Conservation (phyloP, 2,113 vertebrate species). For the Gavialis gangeticus region DNA sequence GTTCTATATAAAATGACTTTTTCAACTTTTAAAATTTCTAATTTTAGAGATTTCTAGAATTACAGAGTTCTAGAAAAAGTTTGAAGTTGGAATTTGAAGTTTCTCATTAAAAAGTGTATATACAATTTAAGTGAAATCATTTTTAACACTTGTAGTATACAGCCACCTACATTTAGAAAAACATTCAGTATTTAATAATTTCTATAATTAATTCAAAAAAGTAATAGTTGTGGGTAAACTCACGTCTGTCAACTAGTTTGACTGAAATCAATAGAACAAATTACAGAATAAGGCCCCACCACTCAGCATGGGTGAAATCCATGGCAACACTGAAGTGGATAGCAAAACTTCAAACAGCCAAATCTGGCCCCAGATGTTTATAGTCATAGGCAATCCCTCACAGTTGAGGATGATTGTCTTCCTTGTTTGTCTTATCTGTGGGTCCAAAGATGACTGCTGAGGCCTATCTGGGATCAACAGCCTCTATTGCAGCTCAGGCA, state of each 20-base stretch:
- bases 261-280: background rate
- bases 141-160: rapidly evolving
- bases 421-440: too few species aligned
- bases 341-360: background rate
- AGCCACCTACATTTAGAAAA: background rate
- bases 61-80: background rate
- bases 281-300: background rate
- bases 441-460: too few species aligned
- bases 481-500: too few species aligned
- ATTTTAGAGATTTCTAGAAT: background rate
- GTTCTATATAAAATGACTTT: background rate
- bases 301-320: background rate
- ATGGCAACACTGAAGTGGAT: background rate
- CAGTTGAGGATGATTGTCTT: too few species aligned
- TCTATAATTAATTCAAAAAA: background rate
- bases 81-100: rapidly evolving
- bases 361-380: too few species aligned
- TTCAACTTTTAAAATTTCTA: background rate
- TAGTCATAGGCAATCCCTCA: too few species aligned
- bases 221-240: background rate
- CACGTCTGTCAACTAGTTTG: background rate
- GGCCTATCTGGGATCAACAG: too few species aligned
- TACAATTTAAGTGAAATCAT: background rate
- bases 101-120: rapidly evolving
- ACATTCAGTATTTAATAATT: background rate